Evolutionary conservation across 2,888 invertebrate genomes (phyloP), one percentile per base, ranked within the genome.

Genomic region (Taenaris catops): DNA sequence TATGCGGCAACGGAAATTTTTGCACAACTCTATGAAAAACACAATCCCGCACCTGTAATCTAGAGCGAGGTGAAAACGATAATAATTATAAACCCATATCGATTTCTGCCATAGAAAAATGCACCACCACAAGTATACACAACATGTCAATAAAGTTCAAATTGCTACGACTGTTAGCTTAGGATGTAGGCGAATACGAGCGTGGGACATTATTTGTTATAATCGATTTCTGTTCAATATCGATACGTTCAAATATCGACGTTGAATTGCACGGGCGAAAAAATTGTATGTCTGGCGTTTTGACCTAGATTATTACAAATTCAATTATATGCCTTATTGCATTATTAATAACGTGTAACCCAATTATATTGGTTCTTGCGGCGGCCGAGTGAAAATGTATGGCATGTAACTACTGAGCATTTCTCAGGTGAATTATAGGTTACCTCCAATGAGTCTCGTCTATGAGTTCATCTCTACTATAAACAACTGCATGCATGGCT

Each of bases 191-290:
- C 28, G 38, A 41, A 6, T n/a, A n/a, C 17, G 26, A 25, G 68
- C 75, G 79, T 79, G 76, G 73, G 78, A 78, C 70, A 68, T 48
- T 53, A 58, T 65, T 71, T 72, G 64, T 70, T 74, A 69, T 59
- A 67, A 64, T 66, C 63, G 65, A 64, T 54, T 68, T 67, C 64
- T 61, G 65, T 69, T 68, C 63, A 65, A 67, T 64, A 68, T 58
- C 58, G 60, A 72, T 65, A 61, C 61, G 60, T 64, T 60, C 56
- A 54, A 62, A 56, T 54, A 58, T 66, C 59, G 62, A 68, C 63
- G 58, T 48, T 44, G 49, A 60, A 58, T 64, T 54, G 64, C 43
- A 63, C 53, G 63, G 44, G n/a, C 42, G 51, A 58, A 60, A 55
- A 57, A 53, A 63, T 60, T n/a, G n/a, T n/a, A n/a, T n/a, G n/a